A percentile compares a stretch with the other conserved stretches of the same genome.
phyloP scores from a whole-genome alignment of 2,113 vertebrate genomes.

The Delphinus delphis region DNA sequence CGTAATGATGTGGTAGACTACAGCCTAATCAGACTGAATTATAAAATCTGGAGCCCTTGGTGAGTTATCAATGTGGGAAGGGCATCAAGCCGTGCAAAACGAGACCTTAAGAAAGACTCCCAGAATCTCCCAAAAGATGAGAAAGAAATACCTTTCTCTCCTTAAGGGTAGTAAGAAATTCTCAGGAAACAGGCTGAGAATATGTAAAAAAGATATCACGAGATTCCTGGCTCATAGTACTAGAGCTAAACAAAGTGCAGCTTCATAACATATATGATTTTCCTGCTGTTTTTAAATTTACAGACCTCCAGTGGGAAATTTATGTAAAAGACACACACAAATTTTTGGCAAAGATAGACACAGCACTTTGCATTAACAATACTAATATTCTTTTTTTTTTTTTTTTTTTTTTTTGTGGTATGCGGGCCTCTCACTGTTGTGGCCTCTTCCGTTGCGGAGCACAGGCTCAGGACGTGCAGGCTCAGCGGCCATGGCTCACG shows the following conservation, averaged over 20 bases:
- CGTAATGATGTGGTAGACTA: not conserved
- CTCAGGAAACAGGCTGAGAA: not conserved
- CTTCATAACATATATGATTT: not conserved
- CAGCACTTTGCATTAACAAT: not conserved
- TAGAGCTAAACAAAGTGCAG: not conserved
- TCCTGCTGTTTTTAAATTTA: not conserved
- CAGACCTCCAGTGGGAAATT: not conserved
- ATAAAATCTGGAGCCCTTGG: not conserved
- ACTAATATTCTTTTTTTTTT: not conserved
- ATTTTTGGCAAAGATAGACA: not conserved
- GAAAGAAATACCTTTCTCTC: not conserved
- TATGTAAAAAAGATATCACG: not conserved
- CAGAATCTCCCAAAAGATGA: not conserved
- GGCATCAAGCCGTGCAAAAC: not conserved
- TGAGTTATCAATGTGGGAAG: not conserved
- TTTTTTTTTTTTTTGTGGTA: too few species aligned
- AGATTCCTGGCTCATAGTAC: not conserved
- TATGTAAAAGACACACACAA: not conserved
- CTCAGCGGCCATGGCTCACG: too few species aligned
- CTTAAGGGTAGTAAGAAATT: not conserved
- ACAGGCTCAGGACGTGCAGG: too few species aligned
- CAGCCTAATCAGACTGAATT: not conserved
- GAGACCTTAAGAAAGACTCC: not conserved
- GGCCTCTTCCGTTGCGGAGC: too few species aligned
- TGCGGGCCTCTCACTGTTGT: too few species aligned